Percentiles rank a stretch among this genome's conserved stretches.
Evolutionary conservation across 1,140 invertebrate genomes (phyloP).

Genomic region (Habropoda laboriosa): DNA sequence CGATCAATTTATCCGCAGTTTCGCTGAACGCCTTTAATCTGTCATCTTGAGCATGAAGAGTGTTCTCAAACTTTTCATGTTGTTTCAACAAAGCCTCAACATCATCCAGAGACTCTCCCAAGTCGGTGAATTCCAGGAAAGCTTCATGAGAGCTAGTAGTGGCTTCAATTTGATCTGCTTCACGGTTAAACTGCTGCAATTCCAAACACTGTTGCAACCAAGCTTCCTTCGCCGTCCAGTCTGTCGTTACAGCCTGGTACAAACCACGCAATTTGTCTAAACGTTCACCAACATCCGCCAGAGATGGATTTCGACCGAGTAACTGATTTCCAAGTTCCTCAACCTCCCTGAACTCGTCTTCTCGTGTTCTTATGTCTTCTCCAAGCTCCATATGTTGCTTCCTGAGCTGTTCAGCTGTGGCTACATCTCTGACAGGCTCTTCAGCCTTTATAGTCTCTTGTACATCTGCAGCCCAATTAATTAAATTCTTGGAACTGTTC

Average conservation of each 20-base stretch:
- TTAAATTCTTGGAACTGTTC: slow-evolving; percentile 90
- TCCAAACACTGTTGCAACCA: slow-evolving; percentile 93
- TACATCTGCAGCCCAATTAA: slow-evolving; percentile 90
- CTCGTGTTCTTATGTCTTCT: slow-evolving; percentile 95
- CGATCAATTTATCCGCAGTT: slow-evolving; percentile 92
- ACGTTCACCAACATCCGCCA: slow-evolving; percentile 87
- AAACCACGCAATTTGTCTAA: slow-evolving; percentile 89
- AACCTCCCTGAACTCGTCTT: slow-evolving; percentile 93
- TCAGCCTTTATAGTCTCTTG: slow-evolving; percentile 92
- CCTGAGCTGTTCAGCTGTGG: slow-evolving; percentile 93
- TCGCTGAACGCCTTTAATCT: slow-evolving; percentile 93
- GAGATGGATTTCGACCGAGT: slow-evolving; percentile 86
- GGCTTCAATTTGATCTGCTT: slow-evolving; percentile 98
- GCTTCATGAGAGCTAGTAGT: slow-evolving; percentile 96
- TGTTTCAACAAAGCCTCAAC: slow-evolving; percentile 96
- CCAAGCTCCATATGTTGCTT: slow-evolving; percentile 96
- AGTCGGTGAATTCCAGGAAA: slow-evolving; percentile 93
- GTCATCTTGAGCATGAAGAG: slow-evolving; percentile 96
- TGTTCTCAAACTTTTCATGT: slow-evolving; percentile 97
- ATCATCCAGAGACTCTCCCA: slow-evolving; percentile 96
- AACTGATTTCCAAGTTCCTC: slow-evolving; percentile 89
- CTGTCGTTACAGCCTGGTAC: slow-evolving; percentile 86
- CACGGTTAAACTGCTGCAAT: slow-evolving; percentile 95
- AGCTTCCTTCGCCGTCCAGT: slow-evolving; percentile 91
- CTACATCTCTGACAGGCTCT: slow-evolving; percentile 92